These are phyloP conservation scores for Orthonevra nobilis DNA, from an alignment of 2,888 invertebrate genomes.

Conservation along the genomic window DNA sequence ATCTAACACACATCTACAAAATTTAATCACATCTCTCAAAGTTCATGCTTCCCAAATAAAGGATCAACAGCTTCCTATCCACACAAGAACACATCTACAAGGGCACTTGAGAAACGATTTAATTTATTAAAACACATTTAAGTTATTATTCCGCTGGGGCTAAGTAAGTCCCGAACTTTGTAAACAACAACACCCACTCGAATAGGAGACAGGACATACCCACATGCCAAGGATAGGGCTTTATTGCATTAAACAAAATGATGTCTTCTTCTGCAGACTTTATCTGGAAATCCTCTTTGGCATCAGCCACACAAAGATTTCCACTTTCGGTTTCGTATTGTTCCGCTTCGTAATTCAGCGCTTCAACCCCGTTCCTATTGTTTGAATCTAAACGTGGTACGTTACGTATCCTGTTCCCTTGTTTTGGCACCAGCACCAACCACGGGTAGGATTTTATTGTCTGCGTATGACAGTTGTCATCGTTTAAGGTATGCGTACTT, in stretches of 20 bases:
- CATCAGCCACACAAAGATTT: constrained; percentile 7
- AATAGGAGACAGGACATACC: no score
- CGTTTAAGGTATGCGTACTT: constrained; percentile 14
- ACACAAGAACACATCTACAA: no score
- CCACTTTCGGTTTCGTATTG: background rate
- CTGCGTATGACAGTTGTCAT: constrained; percentile 12
- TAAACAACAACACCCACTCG: background rate
- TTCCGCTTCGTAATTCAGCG: background rate
- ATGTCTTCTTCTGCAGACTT: constrained; percentile 31
- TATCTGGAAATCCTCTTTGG: constrained; percentile 26
- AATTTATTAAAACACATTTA: constrained; percentile 57
- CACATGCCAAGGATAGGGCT: constrained; percentile 24
- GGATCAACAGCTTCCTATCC: no score
- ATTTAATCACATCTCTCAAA: no score
- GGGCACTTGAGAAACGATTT: constrained; percentile 33
- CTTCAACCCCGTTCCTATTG: background rate
- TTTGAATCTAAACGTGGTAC: no score
- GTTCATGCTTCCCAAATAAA: no score
- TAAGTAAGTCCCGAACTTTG: background rate
- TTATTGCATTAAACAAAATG: constrained; percentile 18
- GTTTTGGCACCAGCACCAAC: background rate
- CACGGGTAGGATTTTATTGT: background rate
- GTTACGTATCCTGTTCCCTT: background rate
- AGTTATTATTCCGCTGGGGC: constrained; percentile 32
- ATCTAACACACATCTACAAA: no score